phyloP scores from a whole-genome alignment of 2,797 vertebrate genomes.

The Propithecus deckenii region DNA sequence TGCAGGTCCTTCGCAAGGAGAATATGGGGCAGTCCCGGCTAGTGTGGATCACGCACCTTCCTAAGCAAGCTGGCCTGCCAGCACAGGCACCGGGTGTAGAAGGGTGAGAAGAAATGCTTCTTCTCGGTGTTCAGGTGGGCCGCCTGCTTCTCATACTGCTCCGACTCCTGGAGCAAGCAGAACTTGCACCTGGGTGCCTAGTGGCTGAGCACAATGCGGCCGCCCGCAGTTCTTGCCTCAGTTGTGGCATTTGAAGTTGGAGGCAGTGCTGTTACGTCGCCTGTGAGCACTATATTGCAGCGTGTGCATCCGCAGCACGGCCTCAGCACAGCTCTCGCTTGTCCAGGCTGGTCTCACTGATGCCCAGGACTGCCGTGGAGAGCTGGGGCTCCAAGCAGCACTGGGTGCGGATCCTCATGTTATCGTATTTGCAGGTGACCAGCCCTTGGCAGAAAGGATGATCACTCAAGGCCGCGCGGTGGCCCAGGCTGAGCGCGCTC shows the following conservation, averaged over 20 bases:
- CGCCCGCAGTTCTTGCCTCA: constrained; percentile 78
- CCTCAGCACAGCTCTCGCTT: constrained; percentile 88
- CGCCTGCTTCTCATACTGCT: constrained; percentile 92
- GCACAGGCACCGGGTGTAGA: constrained; percentile 91
- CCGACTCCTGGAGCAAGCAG: constrained; percentile 88
- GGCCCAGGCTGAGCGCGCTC: constrained; percentile 89
- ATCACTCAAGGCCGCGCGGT: constrained; percentile 90
- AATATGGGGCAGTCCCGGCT: constrained; percentile 91
- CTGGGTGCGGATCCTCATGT: constrained; percentile 91
- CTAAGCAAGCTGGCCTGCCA: constrained; percentile 89
- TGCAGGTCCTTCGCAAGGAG: constrained; percentile 91
- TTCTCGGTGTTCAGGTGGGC: constrained; percentile 86
- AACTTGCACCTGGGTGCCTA: constrained; percentile 89
- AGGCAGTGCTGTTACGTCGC: constrained; percentile 87
- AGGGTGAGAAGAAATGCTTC: constrained; percentile 89
- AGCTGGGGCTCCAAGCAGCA: constrained; percentile 92
- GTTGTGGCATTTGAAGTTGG: constrained; percentile 82
- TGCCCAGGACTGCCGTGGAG: constrained; percentile 89
- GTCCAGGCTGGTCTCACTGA: constrained; percentile 91
- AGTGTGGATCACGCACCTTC: constrained; percentile 87
- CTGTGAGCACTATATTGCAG: constrained; percentile 90
- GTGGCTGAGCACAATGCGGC: constrained; percentile 86
- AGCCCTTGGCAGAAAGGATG: constrained; percentile 88
- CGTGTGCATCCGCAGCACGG: constrained; percentile 89
- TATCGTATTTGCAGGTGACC: constrained; percentile 87